A percentile compares a stretch with the other conserved stretches of the same genome.
Evolutionary conservation across 2,113 vertebrate species (phyloP).

Genomic region (Psilopsiagon aymara): DNA sequence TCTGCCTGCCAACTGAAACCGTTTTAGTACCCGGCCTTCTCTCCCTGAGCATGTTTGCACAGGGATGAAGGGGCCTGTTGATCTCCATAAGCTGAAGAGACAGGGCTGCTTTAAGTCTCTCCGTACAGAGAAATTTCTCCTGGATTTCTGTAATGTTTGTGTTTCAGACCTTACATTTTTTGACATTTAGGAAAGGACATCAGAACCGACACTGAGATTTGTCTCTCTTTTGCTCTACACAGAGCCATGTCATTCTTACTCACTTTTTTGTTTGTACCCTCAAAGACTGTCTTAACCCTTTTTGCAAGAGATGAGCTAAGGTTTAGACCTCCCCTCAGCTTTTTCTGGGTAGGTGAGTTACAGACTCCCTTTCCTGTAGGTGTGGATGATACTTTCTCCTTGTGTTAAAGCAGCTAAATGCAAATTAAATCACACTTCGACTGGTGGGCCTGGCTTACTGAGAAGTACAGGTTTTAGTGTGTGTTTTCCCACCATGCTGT

Average conservation of each 20-base stretch:
- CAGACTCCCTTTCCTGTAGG: background rate
- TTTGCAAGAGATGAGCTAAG: background rate
- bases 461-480: accelerated
- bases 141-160: background rate
- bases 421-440: background rate
- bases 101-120: background rate
- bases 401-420: background rate
- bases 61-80: background rate
- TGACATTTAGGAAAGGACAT: background rate
- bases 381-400: background rate
- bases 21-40: background rate
- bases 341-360: background rate
- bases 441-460: background rate
- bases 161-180: background rate
- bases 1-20: background rate
- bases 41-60: background rate
- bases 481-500: background rate
- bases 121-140: background rate
- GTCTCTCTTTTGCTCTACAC: background rate
- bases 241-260: background rate
- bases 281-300: background rate
- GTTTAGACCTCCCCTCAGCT: background rate
- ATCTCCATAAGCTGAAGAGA: background rate
- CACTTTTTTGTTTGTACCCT: background rate
- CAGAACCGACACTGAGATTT: background rate